Evolutionary conservation across 2,888 invertebrate genomes (phyloP).

Genomic region (Cryptosula pallasiana): DNA sequence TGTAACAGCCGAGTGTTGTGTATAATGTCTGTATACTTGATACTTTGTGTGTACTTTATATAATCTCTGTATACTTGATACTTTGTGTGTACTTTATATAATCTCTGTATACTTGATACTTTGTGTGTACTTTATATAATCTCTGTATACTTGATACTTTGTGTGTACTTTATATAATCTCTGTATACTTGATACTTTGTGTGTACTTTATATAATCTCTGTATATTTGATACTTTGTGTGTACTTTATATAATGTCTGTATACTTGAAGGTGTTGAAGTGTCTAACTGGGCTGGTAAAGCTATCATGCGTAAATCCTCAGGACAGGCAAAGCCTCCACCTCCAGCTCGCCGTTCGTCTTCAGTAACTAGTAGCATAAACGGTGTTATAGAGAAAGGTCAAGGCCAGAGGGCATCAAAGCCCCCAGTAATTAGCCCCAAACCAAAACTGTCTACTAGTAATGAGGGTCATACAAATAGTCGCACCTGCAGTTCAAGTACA

Average conservation of each 20-base stretch:
- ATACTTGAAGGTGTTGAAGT: conserved; percentile 39
- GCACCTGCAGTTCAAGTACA: not conserved
- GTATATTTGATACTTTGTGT: no score
- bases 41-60: no score
- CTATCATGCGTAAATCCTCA: conserved; percentile 35
- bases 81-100: no score
- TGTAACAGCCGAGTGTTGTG: no score
- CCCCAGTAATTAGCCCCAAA: conserved; percentile 7
- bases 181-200: no score
- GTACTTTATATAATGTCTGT: conserved; percentile 6
- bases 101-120: no score
- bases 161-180: no score
- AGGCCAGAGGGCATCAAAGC: conserved; percentile 1
- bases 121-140: no score
- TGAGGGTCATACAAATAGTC: not conserved
- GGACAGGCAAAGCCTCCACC: conserved; percentile 44
- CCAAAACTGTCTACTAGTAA: not conserved
- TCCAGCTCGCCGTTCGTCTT: conserved; percentile 43
- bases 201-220: no score
- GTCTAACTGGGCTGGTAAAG: conserved; percentile 32
- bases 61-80: no score
- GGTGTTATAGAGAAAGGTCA: not conserved
- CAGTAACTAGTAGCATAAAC: conserved; percentile 34
- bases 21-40: no score
- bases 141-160: no score